These are phyloP conservation scores for Xyrichtys novacula DNA, from an alignment of 2,797 vertebrate genomes.

Conservation along the genomic window DNA sequence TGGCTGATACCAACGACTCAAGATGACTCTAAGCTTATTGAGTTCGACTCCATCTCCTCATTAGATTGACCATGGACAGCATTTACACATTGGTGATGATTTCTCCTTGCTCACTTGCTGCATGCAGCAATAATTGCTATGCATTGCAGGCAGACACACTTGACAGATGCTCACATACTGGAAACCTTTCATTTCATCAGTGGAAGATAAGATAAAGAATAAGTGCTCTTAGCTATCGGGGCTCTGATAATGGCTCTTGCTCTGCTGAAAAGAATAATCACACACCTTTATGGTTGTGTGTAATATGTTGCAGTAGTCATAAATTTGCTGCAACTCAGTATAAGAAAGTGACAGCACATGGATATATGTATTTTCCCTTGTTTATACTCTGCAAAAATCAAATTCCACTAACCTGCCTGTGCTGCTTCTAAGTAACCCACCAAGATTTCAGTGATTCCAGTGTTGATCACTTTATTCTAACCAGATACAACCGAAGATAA, in stretches of 20 bases:
- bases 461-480: conserved; percentile 9
- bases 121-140: conserved; percentile 21
- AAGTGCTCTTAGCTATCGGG: background rate
- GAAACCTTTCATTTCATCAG: conserved; percentile 36
- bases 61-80: background rate
- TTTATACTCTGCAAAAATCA: too few species aligned
- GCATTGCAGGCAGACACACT: conserved; percentile 9
- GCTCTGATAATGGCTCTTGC: background rate
- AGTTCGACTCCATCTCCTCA: background rate
- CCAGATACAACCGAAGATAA: background rate
- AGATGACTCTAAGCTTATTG: background rate
- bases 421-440: too few species aligned
- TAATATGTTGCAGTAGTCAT: background rate
- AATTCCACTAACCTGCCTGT: too few species aligned
- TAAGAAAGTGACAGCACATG: too few species aligned
- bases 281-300: background rate
- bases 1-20: background rate
- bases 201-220: conserved; percentile 30
- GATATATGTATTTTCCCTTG: too few species aligned
- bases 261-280: background rate
- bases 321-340: too few species aligned
- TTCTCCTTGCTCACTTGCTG: conserved; percentile 2
- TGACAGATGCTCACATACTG: conserved; percentile 25
- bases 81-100: background rate
- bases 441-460: background rate